phyloP scores from a whole-genome alignment of 2,888 invertebrate genomes.

The Drosophila tripunctata region DNA sequence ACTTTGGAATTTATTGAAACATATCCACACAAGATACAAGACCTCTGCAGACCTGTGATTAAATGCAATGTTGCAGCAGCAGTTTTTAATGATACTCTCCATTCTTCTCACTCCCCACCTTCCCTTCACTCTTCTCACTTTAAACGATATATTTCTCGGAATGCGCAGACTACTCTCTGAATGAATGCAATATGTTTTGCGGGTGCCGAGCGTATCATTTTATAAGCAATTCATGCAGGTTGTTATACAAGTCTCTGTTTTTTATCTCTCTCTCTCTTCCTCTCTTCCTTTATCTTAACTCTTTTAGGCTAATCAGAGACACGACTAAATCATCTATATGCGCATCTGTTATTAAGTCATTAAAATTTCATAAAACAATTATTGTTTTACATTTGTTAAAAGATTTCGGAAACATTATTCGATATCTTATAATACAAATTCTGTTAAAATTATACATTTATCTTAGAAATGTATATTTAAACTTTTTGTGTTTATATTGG shows the following conservation, averaged over 20 bases:
- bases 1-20: conserved; percentile 72
- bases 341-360: conserved; percentile 30
- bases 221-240: conserved; percentile 12
- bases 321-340: conserved; percentile 7
- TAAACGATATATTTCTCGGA: conserved; percentile 69
- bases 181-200: conserved; percentile 27
- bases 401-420: no score
- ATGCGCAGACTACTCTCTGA: conserved; percentile 46
- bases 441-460: no score
- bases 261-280: background rate
- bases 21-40: conserved; percentile 66
- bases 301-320: background rate
- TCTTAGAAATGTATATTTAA: no score
- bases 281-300: background rate
- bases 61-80: conserved; percentile 55
- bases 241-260: conserved; percentile 6
- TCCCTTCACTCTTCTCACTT: conserved; percentile 11
- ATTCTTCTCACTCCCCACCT: background rate
- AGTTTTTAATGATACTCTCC: conserved; percentile 63
- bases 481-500: no score
- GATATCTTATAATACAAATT: no score
- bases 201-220: background rate
- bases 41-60: conserved; percentile 59
- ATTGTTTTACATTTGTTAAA: conserved; percentile 2
- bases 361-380: conserved; percentile 1